A percentile compares a stretch with the other conserved stretches of the same genome.
Evolutionary conservation across 2,797 vertebrate species (phyloP).

Genomic region (Tarsius wallacei): DNA sequence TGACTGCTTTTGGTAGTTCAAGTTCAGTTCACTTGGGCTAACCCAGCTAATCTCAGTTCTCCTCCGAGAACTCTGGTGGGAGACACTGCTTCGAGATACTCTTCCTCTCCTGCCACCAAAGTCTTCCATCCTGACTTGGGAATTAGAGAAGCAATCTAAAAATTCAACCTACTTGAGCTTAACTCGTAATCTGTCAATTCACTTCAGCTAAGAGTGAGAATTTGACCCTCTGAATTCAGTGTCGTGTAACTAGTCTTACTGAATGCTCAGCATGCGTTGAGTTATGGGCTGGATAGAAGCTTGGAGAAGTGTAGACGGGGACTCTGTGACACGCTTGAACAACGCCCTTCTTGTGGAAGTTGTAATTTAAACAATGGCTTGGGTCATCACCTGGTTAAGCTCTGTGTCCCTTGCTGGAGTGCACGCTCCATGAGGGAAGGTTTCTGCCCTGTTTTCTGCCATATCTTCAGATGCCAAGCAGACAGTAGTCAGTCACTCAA

Average conservation of each 20-base stretch:
- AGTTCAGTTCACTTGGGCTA: not conserved
- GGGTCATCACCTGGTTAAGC: not conserved
- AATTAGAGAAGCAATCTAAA: not conserved
- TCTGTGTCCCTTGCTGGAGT: not conserved
- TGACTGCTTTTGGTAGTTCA: not conserved
- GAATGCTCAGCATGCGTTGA: not conserved
- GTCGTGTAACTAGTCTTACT: not conserved
- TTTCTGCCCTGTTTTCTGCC: not conserved
- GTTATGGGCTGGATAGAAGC: not conserved
- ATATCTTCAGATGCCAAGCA: not conserved
- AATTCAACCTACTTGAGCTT: not conserved
- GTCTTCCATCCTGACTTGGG: not conserved
- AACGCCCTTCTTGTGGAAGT: not conserved
- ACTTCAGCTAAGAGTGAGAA: not conserved
- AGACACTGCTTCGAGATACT: not conserved
- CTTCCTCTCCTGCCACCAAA: not conserved
- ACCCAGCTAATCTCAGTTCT: not conserved
- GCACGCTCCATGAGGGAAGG: not conserved
- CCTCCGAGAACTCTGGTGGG: not conserved
- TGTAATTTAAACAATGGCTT: not conserved
- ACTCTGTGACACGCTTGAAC: too few relatives aligned
- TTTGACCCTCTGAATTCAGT: not conserved
- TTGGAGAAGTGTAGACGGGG: not conserved
- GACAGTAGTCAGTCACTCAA: not conserved
- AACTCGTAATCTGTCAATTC: not conserved